Percentiles rank a stretch among this genome's conserved stretches.
These are phyloP conservation scores for Drosophila orosa DNA, from an alignment of 1,140 invertebrate genomes.

Conservation along the genomic window DNA sequence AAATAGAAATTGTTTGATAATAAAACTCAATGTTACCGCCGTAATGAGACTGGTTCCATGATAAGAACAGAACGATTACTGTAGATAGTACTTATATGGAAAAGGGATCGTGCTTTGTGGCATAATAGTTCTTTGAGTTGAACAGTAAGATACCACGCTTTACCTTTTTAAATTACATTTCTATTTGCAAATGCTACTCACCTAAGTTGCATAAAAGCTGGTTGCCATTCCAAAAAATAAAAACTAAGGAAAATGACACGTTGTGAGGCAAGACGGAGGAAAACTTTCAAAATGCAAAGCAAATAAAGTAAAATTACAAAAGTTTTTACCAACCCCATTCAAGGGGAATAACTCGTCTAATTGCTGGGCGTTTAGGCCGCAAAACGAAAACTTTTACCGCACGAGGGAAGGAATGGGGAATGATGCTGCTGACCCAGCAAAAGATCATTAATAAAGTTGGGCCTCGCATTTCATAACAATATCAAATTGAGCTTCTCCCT, in stretches of 20 bases:
- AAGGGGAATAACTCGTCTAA: conserved; percentile 40
- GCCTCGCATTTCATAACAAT: not conserved
- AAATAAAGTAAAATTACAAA: conserved; percentile 37
- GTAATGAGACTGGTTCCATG: conserved; percentile 1
- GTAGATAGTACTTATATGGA: not conserved
- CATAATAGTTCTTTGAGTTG: not conserved
- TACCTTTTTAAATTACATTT: not conserved
- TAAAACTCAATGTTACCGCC: conserved; percentile 24
- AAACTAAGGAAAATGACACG: not conserved
- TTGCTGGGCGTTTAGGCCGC: conserved; percentile 49
- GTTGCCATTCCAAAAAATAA: conserved; percentile 13
- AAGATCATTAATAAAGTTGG: conserved; percentile 47
- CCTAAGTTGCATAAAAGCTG: conserved; percentile 6
- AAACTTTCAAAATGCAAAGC: conserved; percentile 39
- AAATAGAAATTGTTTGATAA: conserved; percentile 57
- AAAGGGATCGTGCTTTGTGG: not conserved
- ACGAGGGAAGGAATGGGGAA: conserved; percentile 2
- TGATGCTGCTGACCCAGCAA: conserved; percentile 20
- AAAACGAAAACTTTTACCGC: conserved; percentile 30
- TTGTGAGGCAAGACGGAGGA: conserved; percentile 8
- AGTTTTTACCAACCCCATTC: conserved; percentile 17
- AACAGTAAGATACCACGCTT: too few relatives aligned
- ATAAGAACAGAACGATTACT: conserved; percentile 6
- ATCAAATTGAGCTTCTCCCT: conserved; percentile 6
- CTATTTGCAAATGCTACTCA: not conserved